Conservation (phyloP, 2,113 vertebrate genomes). For the Stercorarius parasiticus region DNA sequence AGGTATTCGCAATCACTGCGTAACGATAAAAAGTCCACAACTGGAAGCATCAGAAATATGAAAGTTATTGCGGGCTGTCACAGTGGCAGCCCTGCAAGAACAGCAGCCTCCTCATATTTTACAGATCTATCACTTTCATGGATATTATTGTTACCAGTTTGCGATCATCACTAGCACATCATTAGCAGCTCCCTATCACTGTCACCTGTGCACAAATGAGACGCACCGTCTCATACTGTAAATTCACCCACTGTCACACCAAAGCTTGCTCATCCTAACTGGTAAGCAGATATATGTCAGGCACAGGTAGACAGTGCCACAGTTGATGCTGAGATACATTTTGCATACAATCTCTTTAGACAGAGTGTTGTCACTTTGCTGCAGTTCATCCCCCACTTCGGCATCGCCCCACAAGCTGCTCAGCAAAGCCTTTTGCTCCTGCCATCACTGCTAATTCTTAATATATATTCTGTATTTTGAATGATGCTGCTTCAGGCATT, state of each 20-base stretch:
- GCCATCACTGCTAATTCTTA: background rate
- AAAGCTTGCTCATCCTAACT: background rate
- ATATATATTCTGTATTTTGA: background rate
- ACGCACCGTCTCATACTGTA: background rate
- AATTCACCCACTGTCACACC: background rate
- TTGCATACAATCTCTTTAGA: background rate
- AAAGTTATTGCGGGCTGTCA: background rate
- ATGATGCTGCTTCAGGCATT: background rate
- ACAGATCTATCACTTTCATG: background rate
- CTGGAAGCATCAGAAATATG: background rate
- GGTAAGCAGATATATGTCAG: background rate
- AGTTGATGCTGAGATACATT: background rate
- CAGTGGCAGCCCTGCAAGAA: background rate
- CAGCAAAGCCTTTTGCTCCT: background rate
- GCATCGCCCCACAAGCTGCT: background rate
- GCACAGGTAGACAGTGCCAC: background rate
- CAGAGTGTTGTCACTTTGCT: background rate
- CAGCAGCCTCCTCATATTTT: background rate
- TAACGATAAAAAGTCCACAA: background rate
- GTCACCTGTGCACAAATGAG: background rate
- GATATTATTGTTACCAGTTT: background rate
- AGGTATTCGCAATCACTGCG: accelerated
- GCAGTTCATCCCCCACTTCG: background rate
- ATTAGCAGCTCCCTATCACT: background rate
- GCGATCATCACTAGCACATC: background rate